Evolutionary conservation across 2,888 invertebrate genomes (phyloP), one percentile per base, ranked within the genome.

Genomic region (Thecophora atra): DNA sequence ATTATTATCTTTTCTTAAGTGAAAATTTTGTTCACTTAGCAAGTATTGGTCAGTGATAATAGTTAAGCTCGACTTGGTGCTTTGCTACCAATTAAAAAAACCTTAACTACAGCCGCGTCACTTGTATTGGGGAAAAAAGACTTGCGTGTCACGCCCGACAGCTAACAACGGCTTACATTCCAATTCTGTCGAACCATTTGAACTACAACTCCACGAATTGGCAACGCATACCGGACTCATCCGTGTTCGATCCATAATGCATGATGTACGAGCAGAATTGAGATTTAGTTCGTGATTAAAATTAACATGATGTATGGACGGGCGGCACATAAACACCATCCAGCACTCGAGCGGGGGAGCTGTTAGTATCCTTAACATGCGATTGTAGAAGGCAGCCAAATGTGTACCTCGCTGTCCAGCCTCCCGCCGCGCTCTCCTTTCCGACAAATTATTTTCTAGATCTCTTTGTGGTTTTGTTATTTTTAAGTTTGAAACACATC

Each of bases 201-300:
- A 37, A 11, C 37, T 37, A 37, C 37, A 11, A 37, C 6, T 37
- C 2, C 37, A 37, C 37, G 37, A 37, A 37, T 5, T 17, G 6
- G 47, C 47, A 17, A 4, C 47, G 15, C 47, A 47, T n/a, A 11
- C 51, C n/a, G n/a, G n/a, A 66, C 58, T 64, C 30, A 63, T 54
- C 42, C 42, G 26, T 17, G 17, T 58, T 28, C 58, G 24, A 67
- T 63, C 72, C 74, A 70, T 70, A 74, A 72, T 66, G 72, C 71
- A 74, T 63, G 72, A 74, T 72, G 73, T 72, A 58, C 56, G 65
- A 70, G 72, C 24, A 67, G 70, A 70, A 65, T 44, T 66, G 70
- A 72, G 70, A 70, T 74, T 74, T 67, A 62, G 67, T 74, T 72
- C 74, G 74, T 74, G 74, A 74, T 74, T 74, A 74, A 74, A 74